phyloP scores from a whole-genome alignment of 2,797 vertebrate genomes.

The Okamejei kenojei region DNA sequence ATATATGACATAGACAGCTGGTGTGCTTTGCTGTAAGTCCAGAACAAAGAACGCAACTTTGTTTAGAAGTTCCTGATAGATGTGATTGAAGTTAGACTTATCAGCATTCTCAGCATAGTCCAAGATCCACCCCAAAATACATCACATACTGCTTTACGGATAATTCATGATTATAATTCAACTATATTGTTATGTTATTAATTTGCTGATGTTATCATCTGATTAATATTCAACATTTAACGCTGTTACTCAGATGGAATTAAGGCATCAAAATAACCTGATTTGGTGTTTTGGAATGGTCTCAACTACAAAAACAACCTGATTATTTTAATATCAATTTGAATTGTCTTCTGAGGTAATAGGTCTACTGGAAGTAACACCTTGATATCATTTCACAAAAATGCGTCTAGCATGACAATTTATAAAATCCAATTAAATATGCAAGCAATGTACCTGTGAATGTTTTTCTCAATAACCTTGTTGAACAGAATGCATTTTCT shows the following conservation, averaged over 20 bases:
- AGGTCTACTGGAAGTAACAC: background rate
- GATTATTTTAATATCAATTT: background rate
- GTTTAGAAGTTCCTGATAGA: too few species aligned
- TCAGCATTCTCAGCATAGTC: too few species aligned
- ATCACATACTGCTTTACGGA: background rate
- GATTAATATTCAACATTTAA: background rate
- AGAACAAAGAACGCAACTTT: too few species aligned
- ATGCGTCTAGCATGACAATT: background rate
- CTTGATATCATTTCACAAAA: background rate
- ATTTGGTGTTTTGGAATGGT: background rate
- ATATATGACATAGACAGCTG: too few species aligned
- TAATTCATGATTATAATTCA: background rate
- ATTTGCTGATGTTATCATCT: background rate
- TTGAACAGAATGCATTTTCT: background rate
- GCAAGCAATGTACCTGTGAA: constrained; percentile 10
- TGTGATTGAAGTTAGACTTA: too few species aligned
- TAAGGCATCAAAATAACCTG: background rate
- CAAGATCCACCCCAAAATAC: background rate
- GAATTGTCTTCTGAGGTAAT: background rate
- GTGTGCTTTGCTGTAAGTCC: too few species aligned
- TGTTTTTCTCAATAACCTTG: background rate
- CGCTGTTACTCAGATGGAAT: background rate
- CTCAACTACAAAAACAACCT: background rate
- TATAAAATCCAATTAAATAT: background rate
- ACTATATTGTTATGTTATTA: background rate